Base-by-base conservation (phyloP, 1,140 invertebrate genomes). In the Orchestia grillus region DNA sequence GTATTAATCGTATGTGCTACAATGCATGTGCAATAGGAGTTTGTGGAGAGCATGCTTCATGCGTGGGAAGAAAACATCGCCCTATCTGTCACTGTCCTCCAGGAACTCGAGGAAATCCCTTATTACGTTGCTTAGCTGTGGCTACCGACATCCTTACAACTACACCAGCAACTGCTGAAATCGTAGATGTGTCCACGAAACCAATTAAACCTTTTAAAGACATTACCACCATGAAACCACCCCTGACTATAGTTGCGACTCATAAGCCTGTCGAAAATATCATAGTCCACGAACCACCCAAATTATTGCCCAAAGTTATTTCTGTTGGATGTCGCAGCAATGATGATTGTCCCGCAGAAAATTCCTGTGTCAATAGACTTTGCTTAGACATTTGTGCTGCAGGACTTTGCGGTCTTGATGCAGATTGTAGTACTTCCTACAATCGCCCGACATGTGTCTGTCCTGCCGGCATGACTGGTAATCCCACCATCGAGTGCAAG, bases 381-480 rank as follows among this genome's bases (percentile, higher is more conserved):
- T 99, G 99, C 97, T 97, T 99, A 40, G 98, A 98, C 97, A 98
- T 98, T 15, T 99, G 99, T 97, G n/a, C 95, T 96, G 87, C 95
- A 77, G 96, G 96, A 53, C 96, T 96, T 44, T 99, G 98, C 97
- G 99, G 98, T 91, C 97, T 95, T 16, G 99, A 99, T 97, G 98
- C 98, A 19, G 98, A 99, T 97, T 99, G 99, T 97, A 98, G 98
- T 96, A 98, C 98, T 0, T 98, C 98, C 96, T 98, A 99, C 97
- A 98, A 99, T 97, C 98, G 98, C 47, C 98, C 98, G 0, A 98
- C 98, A 97, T 99, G 99, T 97, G 98, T 98, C 97, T 99, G 99
- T 97, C 98, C 98, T 11, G 97, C 98, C 44, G 98, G 98, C 97
- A 99, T 98, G 96, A 98, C 98, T 44, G 99, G 99, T 45, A 98